These are phyloP conservation scores for Chaetodon auriga DNA, from an alignment of 2,113 vertebrate genomes.

Conservation along the genomic window DNA sequence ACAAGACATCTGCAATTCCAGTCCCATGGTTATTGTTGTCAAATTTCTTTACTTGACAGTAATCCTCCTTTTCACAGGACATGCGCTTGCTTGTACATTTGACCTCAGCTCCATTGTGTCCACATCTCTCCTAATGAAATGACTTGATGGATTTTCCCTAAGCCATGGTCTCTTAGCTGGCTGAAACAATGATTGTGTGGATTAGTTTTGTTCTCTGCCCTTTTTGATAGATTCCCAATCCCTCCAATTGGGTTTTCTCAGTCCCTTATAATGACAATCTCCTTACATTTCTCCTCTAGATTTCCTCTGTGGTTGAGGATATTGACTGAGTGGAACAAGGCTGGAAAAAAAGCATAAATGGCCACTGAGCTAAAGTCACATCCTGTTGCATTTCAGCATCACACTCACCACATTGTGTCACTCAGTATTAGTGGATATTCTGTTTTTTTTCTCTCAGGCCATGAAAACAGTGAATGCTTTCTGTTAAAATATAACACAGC, in stretches of 20 bases:
- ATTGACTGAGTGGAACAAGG: constrained; percentile 35
- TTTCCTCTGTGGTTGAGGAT: constrained; percentile 27
- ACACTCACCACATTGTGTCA: constrained; percentile 18
- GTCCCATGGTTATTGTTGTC: constrained; percentile 13
- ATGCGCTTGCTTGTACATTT: constrained; percentile 48
- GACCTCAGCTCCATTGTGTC: constrained; percentile 68
- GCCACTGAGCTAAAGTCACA: constrained; percentile 29
- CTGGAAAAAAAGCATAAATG: constrained; percentile 34
- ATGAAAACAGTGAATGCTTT: constrained; percentile 15
- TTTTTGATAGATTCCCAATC: constrained; percentile 66
- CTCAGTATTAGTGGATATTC: constrained; percentile 25
- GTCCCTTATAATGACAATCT: constrained; percentile 28
- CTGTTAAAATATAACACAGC: constrained; percentile 33
- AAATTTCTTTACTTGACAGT: constrained; percentile 43
- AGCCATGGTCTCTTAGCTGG: constrained; percentile 57
- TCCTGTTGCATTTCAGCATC: constrained; percentile 38
- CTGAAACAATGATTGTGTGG: constrained; percentile 65
- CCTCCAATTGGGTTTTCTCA: constrained; percentile 34
- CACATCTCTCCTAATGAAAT: constrained; percentile 68
- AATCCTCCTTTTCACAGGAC: constrained; percentile 47
- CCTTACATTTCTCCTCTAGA: constrained; percentile 37
- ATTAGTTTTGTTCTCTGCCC: constrained; percentile 58
- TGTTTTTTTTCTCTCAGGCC: neutral
- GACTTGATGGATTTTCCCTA: constrained; percentile 76
- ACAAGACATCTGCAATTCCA: constrained; percentile 19